Evolutionary conservation across 2,888 invertebrate genomes (phyloP), one percentile per base, ranked within the genome.

Genomic region (Hyalella azteca): DNA sequence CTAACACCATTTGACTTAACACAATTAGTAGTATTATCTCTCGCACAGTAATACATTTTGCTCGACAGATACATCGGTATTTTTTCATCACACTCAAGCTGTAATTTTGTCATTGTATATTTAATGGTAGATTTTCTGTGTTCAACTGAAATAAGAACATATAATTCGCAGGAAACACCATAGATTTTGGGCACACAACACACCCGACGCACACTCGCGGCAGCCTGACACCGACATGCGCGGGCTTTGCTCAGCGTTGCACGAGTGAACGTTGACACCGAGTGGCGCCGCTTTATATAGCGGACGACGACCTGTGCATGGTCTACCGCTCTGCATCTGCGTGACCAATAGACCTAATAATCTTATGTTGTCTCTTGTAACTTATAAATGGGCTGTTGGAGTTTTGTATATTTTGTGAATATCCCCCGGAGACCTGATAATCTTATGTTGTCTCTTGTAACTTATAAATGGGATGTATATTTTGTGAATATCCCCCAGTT

Each of bases 171-270:
- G 66, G n/a, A n/a, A 36, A 66, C n/a, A 66, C 32, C 66, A 66
- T 36, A 66, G 66, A 66, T 66, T 36, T 66, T 36, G 66, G 66
- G 36, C 66, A 66, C 66, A 66, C 66, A 66, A 36, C 66, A 66
- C 66, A 66, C 66, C n/a, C 66, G 36, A 66, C 66, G 36, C 66
- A 66, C 66, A 66, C 66, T 9, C 45, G 45, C 15, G 11, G 15
- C 45, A 45, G 45, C 45, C 45, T 45, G 45, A 9, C 15, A 36
- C 66, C 66, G 32, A 54, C 66, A n/a, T 29, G 29, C 66, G 9
- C 19, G 36, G 19, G 66, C 66, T 36, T 11, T n/a, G 66, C 66
- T 29, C 36, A 29, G 66, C 66, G 36, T 36, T 29, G 32, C 66
- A 66, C 66, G 66, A 66, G 22, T 66, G 66, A 66, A 66, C 66